Evolutionary conservation across 2,797 vertebrate genomes (phyloP).

Genomic region (Enteromius mattozi): DNA sequence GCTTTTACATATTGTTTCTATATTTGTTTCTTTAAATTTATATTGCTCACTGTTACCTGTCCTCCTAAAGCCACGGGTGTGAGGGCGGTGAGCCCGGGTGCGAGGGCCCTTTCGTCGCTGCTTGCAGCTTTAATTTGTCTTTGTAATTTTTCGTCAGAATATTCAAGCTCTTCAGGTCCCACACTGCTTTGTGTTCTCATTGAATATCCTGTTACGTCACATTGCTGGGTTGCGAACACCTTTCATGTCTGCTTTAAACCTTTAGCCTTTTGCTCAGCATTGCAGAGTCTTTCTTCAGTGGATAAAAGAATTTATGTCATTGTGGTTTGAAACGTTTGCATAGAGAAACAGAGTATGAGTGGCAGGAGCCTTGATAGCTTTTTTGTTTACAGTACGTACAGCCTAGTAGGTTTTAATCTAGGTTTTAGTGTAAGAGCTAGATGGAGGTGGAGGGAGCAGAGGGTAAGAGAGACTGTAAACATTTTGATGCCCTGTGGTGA

Average conservation of each 20-base stretch:
- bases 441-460: background rate
- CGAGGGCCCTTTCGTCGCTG: too few species aligned
- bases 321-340: slow-evolving; percentile 6
- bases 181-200: background rate
- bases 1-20: too few species aligned
- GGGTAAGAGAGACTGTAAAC: slow-evolving; percentile 42
- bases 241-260: slow-evolving; percentile 7
- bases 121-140: background rate
- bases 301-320: background rate
- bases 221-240: too few species aligned
- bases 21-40: too few species aligned
- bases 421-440: background rate
- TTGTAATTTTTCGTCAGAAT: background rate
- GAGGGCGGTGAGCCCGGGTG: too few species aligned
- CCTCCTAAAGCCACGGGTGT: too few species aligned
- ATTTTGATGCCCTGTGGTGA: slow-evolving; percentile 44
- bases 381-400: slow-evolving; percentile 40
- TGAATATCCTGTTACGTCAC: background rate
- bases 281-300: background rate
- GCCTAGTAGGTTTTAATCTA: slow-evolving; percentile 17
- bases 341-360: slow-evolving; percentile 1
- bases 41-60: too few species aligned
- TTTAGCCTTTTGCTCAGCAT: background rate
- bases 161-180: background rate
- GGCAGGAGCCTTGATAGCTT: background rate